phyloP scores from a whole-genome alignment of 2,113 vertebrate genomes.

The Fregata magnificens region DNA sequence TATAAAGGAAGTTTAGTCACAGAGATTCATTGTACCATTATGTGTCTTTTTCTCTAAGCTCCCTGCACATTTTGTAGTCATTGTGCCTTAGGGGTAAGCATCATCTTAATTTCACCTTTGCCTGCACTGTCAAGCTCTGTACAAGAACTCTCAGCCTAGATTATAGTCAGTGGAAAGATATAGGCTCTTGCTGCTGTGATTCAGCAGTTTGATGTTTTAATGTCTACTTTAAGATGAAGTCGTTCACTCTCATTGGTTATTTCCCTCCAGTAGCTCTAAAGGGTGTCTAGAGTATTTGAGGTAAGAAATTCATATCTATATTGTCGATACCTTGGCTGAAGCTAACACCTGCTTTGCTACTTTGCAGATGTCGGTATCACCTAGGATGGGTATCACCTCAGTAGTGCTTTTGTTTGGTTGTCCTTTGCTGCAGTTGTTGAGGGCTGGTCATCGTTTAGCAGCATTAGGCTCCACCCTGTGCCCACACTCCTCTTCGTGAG shows the following conservation, averaged over 20 bases:
- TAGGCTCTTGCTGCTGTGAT: background rate
- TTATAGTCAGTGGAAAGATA: background rate
- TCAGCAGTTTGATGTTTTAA: background rate
- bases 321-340: background rate
- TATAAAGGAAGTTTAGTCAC: background rate
- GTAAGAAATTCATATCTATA: background rate
- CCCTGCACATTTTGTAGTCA: background rate
- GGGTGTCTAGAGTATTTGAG: background rate
- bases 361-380: background rate
- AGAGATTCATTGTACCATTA: background rate
- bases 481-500: fast-evolving
- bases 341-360: background rate
- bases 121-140: background rate
- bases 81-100: background rate
- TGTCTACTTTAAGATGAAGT: background rate
- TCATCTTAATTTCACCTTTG: background rate
- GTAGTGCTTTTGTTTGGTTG: background rate
- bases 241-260: background rate
- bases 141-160: background rate
- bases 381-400: background rate
- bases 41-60: background rate
- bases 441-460: background rate
- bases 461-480: fast-evolving
- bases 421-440: background rate
- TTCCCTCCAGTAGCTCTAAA: background rate